Percentiles rank a stretch among this genome's conserved stretches.
Conservation (phyloP, 2,113 vertebrate species). For the Delphinapterus leucas region DNA sequence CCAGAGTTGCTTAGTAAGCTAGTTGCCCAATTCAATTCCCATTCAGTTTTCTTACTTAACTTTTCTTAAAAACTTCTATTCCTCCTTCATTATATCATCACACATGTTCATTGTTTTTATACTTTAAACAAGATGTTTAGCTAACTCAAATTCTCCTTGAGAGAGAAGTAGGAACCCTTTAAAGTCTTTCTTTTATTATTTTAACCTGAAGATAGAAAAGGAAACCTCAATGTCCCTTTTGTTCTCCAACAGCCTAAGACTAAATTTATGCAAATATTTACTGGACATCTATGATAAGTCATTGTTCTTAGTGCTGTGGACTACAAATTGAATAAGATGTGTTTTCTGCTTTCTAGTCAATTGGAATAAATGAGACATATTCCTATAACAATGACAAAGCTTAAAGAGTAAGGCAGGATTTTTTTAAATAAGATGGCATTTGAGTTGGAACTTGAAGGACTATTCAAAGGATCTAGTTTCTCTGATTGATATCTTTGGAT, state of each 20-base stretch:
- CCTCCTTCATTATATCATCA: not conserved
- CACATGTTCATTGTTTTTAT: conserved; percentile 4
- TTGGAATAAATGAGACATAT: not conserved
- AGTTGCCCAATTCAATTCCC: not conserved
- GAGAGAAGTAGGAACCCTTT: not conserved
- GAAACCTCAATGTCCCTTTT: not conserved
- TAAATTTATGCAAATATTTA: conserved; percentile 27
- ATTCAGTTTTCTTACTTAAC: not conserved
- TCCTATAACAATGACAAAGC: conserved; percentile 11
- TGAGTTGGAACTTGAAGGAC: conserved; percentile 10
- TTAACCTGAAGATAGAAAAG: not conserved
- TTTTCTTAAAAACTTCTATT: conserved; percentile 36
- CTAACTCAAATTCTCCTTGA: not conserved
- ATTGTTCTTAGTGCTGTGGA: not conserved
- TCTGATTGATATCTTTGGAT: not conserved
- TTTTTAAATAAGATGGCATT: not conserved
- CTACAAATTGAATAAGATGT: not conserved
- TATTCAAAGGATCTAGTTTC: not conserved
- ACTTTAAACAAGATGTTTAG: not conserved
- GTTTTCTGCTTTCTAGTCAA: not conserved
- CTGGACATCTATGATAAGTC: not conserved
- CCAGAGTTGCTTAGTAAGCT: conserved; percentile 28
- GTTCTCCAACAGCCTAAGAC: conserved; percentile 1
- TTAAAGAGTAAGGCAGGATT: conserved; percentile 12
- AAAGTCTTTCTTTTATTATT: not conserved